These are phyloP conservation scores for Phasianus colchicus DNA, from an alignment of 2,113 vertebrate species.

Conservation along the genomic window DNA sequence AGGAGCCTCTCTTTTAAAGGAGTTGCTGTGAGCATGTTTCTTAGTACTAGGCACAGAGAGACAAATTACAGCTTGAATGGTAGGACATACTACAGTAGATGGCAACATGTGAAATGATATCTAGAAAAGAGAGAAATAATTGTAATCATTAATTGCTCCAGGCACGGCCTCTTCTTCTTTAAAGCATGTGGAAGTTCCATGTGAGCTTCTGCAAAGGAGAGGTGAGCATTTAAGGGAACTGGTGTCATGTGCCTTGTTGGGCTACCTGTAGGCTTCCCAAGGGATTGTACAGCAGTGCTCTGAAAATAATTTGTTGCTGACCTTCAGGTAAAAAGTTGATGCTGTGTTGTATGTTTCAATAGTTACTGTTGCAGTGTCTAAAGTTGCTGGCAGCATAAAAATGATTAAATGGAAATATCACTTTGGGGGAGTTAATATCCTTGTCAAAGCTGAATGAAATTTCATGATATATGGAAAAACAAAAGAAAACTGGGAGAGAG, in stretches of 20 bases:
- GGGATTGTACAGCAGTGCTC: not conserved
- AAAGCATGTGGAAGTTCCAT: not conserved
- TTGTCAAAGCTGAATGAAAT: not conserved
- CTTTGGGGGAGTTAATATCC: not conserved
- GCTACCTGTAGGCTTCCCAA: not conserved
- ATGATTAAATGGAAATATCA: not conserved
- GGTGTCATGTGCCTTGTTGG: not conserved
- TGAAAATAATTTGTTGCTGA: not conserved
- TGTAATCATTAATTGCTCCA: not conserved
- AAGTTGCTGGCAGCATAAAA: not conserved
- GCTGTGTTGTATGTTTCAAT: not conserved
- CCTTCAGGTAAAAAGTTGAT: not conserved
- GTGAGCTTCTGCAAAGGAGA: not conserved
- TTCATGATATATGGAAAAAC: not conserved
- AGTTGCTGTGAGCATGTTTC: accelerated
- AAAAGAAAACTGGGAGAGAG: not conserved
- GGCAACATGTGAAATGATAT: not conserved
- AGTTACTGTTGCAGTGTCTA: not conserved
- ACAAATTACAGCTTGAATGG: not conserved
- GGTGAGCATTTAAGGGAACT: not conserved
- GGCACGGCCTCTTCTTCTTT: not conserved
- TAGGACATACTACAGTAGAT: not conserved
- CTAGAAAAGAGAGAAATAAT: not conserved
- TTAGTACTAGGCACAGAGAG: not conserved
- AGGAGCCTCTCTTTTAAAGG: not conserved